Base-by-base conservation (phyloP, 2,888 invertebrate species). In the Nomada flava region DNA sequence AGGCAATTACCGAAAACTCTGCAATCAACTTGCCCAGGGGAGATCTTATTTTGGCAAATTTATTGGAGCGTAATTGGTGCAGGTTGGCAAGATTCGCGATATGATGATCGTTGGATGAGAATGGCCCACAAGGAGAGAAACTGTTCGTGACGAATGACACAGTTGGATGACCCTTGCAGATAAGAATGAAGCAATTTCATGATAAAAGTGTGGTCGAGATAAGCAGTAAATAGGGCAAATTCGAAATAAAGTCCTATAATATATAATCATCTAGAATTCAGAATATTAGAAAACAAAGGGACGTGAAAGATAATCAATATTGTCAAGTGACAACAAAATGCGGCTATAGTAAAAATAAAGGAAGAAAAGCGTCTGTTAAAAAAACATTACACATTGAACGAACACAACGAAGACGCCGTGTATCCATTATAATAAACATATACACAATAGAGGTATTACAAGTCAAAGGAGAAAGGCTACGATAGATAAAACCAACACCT, bases 401-500 rank as follows among this genome's bases (percentile, higher is more conserved):
- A 44, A 44, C 0, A 44, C 44, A 44, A 10, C 11, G 44, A 9
- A 44, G 10, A 11, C 44, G 10, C 11, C 9, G 44, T 44, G 44
- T 11, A 44, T 44, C 10, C 11, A 36, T 36, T 36, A 36, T 36
- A 47, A 15, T 47, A 26, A 23, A 59, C 15, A 59, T 50, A 13
- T n/a, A n/a, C 18, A n/a, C n/a, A 15, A 23, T 20, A 13, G 50
- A 42, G 18, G 20, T n/a, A n/a, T n/a, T 53, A 7, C 13, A 53
- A 52, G 20, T 13, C 23, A 59, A 63, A 36, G n/a, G 50, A 62
- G 71, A 29, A 42, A 52, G 9, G 7, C 44, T n/a, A 50, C 36
- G 36, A 50, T 50, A 57, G 36, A 57, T 36, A 59, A 55, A 60
- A 60, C 69, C 42, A 20, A 13, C 42, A 13, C 26, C 47, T 47